Percentiles rank a stretch among this genome's conserved stretches.
Conservation (phyloP, 2,113 vertebrate species). For the Rhinopomastus cyanomelas region DNA sequence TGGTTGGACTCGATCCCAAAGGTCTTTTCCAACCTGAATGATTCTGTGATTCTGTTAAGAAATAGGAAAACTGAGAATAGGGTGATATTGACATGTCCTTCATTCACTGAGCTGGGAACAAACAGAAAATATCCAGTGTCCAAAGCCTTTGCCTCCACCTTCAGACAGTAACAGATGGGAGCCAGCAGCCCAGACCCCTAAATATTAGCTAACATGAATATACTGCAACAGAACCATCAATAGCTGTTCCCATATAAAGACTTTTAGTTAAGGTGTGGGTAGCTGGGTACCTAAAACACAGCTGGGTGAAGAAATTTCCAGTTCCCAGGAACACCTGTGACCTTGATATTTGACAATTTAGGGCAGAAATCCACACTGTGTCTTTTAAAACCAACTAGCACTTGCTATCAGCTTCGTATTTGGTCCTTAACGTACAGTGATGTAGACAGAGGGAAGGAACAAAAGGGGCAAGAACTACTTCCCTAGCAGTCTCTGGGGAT, state of each 20-base stretch:
- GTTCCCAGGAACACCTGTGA: background rate
- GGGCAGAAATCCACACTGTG: background rate
- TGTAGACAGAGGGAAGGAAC: background rate
- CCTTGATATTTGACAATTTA: background rate
- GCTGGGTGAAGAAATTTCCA: background rate
- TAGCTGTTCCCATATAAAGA: background rate
- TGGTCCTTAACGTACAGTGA: background rate
- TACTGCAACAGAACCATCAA: background rate
- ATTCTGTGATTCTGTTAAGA: too few relatives aligned
- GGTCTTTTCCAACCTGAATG: too few relatives aligned
- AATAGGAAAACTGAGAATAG: background rate
- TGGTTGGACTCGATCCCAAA: too few relatives aligned
- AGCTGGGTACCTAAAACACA: background rate
- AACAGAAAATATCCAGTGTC: background rate
- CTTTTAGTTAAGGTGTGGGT: background rate
- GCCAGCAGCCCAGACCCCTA: background rate
- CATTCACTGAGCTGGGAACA: background rate
- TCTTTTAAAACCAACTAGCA: background rate
- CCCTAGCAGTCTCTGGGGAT: constrained; percentile 40
- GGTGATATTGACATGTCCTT: background rate
- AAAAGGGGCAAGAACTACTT: constrained; percentile 1
- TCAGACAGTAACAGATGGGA: background rate
- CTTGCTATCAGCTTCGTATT: background rate
- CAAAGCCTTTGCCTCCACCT: background rate
- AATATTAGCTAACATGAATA: background rate